Evolutionary conservation across 35 echinoderm and acorn worm genomes (phyloP).

Genomic region (Apostichopus californicus): DNA sequence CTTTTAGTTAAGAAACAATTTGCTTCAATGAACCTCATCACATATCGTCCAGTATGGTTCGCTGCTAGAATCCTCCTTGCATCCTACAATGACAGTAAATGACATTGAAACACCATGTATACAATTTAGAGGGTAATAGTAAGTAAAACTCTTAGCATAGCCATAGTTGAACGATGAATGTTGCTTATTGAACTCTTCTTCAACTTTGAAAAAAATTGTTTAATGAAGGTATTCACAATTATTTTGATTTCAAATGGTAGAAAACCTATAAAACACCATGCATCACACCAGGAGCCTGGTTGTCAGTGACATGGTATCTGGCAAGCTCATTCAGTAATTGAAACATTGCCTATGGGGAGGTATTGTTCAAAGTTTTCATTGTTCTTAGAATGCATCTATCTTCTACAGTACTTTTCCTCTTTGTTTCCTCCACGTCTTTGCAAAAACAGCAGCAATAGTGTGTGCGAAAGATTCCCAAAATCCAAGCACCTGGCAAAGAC

Average conservation of each 20-base stretch:
- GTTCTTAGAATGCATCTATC: not conserved
- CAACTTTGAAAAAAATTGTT: not conserved
- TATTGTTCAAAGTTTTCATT: not conserved
- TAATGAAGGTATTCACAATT: not conserved
- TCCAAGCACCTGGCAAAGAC: conserved; percentile 43
- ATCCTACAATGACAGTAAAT: not conserved
- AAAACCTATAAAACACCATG: not conserved
- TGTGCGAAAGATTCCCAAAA: conserved; percentile 36
- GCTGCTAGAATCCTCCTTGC: not conserved
- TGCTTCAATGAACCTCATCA: not conserved
- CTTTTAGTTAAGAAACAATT: not conserved
- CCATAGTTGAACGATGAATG: conserved; percentile 40
- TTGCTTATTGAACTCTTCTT: conserved; percentile 9
- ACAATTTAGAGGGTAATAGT: too few relatives aligned
- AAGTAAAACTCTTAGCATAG: not conserved
- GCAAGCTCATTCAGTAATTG: not conserved
- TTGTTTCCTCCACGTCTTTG: conserved; percentile 11
- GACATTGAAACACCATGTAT: too few relatives aligned
- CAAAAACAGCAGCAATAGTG: conserved; percentile 45
- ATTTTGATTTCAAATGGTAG: not conserved
- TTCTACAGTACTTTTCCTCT: not conserved
- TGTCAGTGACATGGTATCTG: not conserved
- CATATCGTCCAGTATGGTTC: not conserved
- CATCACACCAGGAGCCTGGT: not conserved
- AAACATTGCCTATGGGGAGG: not conserved